A percentile compares a stretch with the other conserved stretches of the same genome.
Evolutionary conservation across 2,888 invertebrate species (phyloP).

Genomic region (Noctua janthe): DNA sequence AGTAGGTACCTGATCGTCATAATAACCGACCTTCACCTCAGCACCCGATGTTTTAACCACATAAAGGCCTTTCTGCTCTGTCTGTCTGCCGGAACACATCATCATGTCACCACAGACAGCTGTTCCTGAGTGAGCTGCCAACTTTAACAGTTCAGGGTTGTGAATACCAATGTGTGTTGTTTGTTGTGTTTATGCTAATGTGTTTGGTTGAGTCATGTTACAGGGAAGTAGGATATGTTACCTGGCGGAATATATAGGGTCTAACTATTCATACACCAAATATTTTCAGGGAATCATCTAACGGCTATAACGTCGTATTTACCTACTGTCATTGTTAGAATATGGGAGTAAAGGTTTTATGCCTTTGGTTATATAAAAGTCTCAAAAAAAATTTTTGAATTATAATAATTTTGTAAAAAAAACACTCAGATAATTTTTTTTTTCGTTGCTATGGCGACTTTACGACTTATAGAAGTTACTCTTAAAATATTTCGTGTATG

Average conservation of each 20-base stretch:
- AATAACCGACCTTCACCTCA: constrained; percentile 15
- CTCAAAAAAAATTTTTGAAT: too few species aligned
- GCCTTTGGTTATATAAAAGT: too few species aligned
- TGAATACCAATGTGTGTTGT: constrained; percentile 27
- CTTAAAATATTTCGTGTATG: too few species aligned
- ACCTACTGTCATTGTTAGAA: too few species aligned
- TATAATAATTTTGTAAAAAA: too few species aligned
- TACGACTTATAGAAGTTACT: too few species aligned
- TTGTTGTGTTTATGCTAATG: constrained; percentile 39
- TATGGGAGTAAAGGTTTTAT: too few species aligned
- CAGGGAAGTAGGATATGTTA: neutral
- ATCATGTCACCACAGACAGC: constrained; percentile 5
- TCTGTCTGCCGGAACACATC: constrained; percentile 36
- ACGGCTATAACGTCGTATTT: too few species aligned
- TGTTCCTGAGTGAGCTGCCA: constrained; percentile 56
- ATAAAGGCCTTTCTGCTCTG: neutral
- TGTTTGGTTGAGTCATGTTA: neutral
- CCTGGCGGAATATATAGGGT: neutral
- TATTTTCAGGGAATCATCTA: too few species aligned
- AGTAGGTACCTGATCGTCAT: neutral
- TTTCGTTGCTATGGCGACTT: too few species aligned
- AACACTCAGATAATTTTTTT: too few species aligned
- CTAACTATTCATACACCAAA: too few species aligned
- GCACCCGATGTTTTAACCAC: neutral
- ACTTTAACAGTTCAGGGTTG: constrained; percentile 41